phyloP scores from a whole-genome alignment of 1,140 invertebrate species.

The Helicoverpa zea region DNA sequence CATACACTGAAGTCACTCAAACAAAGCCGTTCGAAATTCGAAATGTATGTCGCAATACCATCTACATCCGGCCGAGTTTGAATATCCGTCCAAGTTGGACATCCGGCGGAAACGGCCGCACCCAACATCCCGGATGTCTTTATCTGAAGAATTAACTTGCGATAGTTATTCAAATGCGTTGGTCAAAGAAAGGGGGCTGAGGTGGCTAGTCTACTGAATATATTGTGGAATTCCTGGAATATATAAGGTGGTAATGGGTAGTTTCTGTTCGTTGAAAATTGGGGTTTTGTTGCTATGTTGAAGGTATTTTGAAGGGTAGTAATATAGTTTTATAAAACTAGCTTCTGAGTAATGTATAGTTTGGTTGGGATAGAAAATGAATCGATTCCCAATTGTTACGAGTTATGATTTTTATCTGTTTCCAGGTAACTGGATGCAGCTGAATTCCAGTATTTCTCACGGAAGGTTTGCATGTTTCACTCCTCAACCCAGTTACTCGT shows the following conservation, averaged over 20 bases:
- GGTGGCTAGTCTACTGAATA: constrained; percentile 28
- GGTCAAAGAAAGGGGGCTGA: constrained; percentile 54
- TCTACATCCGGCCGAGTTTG: constrained; percentile 84
- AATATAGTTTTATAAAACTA: too few species aligned
- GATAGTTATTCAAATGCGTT: constrained; percentile 84
- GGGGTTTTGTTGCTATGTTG: too few species aligned
- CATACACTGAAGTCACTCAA: constrained; percentile 47
- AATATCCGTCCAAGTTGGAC: constrained; percentile 84
- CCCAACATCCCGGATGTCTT: constrained; percentile 78
- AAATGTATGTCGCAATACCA: constrained; percentile 84
- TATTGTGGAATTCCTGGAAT: constrained; percentile 25
- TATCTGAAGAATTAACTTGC: constrained; percentile 85
- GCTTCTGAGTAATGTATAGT: too few species aligned
- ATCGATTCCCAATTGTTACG: too few species aligned
- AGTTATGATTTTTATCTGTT: too few species aligned
- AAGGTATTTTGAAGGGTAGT: too few species aligned
- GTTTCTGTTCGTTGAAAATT: not conserved
- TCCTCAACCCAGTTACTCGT: too few species aligned
- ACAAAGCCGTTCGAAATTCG: constrained; percentile 82
- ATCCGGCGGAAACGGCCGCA: constrained; percentile 79
- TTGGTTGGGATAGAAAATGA: too few species aligned
- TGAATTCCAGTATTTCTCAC: too few species aligned
- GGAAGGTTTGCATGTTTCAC: too few species aligned
- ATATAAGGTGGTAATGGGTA: not conserved
- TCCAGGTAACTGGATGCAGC: too few species aligned